Evolutionary conservation across 2,797 vertebrate species (phyloP).

Genomic region (Apodemus agrarius): DNA sequence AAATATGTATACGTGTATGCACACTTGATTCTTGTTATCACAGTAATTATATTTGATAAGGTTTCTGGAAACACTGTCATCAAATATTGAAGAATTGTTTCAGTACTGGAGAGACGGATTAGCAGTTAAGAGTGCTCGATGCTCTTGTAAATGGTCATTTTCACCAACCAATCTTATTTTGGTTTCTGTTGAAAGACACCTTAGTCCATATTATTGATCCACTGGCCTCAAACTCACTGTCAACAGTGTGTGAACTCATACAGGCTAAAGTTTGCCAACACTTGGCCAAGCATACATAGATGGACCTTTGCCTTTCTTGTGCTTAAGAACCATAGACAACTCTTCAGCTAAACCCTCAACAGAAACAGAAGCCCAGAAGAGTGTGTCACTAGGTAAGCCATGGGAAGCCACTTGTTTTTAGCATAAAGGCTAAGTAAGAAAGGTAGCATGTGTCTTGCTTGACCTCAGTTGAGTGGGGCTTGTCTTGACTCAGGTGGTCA

Average conservation of each 20-base stretch:
- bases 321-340: neutral
- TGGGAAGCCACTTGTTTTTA: neutral
- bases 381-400: neutral
- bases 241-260: neutral
- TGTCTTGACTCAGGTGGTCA: neutral
- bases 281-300: neutral
- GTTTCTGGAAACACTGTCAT: neutral
- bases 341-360: neutral
- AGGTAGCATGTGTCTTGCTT: neutral
- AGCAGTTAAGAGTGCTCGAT: neutral
- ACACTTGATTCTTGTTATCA: neutral
- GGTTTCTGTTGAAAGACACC: conserved; percentile 29
- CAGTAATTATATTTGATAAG: neutral
- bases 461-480: neutral
- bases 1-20: neutral
- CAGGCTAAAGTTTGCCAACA: neutral
- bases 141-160: neutral
- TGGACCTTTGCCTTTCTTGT: neutral
- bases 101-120: neutral
- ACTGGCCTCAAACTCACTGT: neutral
- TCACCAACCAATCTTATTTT: neutral
- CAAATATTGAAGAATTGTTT: conserved; percentile 1
- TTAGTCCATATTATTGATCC: neutral
- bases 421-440: neutral
- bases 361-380: neutral